These are phyloP conservation scores for Crypturellus tataupa DNA, from an alignment of 2,797 vertebrate genomes.

Conservation along the genomic window DNA sequence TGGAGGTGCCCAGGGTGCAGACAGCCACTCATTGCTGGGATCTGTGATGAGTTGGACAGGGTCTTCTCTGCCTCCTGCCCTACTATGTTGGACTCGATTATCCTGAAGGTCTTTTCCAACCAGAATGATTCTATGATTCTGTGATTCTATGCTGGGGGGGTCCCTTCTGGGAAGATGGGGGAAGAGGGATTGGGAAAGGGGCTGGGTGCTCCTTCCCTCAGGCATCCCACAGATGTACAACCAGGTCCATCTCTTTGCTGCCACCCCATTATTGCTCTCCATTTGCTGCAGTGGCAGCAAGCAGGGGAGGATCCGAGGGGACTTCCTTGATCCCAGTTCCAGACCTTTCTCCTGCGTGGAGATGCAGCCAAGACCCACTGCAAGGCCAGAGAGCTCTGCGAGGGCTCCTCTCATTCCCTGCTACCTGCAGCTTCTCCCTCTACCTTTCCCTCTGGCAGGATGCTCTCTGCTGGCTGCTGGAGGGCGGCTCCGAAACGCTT, in stretches of 20 bases:
- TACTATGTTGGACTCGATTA: neutral
- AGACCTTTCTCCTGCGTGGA: neutral
- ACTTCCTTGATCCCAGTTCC: rapidly evolving
- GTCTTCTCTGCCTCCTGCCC: rapidly evolving
- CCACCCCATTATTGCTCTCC: rapidly evolving
- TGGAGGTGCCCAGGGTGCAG: neutral
- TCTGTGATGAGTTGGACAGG: neutral
- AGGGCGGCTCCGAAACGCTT: neutral
- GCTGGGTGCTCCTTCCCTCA: neutral
- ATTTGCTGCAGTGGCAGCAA: rapidly evolving
- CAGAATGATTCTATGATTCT: no score
- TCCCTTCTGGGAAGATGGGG: neutral
- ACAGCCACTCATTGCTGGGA: neutral
- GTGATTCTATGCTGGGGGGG: no score
- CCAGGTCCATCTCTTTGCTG: rapidly evolving
- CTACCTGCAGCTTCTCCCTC: neutral
- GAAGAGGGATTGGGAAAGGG: neutral
- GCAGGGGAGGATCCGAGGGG: neutral
- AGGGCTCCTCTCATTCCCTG: neutral
- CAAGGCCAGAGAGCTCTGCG: rapidly evolving
- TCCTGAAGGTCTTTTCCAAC: no score
- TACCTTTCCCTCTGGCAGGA: rapidly evolving
- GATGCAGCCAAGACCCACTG: rapidly evolving
- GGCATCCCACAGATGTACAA: neutral
- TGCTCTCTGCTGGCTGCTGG: rapidly evolving